Base-by-base conservation (phyloP, 2,888 invertebrate species). In the Phengaris arion region DNA sequence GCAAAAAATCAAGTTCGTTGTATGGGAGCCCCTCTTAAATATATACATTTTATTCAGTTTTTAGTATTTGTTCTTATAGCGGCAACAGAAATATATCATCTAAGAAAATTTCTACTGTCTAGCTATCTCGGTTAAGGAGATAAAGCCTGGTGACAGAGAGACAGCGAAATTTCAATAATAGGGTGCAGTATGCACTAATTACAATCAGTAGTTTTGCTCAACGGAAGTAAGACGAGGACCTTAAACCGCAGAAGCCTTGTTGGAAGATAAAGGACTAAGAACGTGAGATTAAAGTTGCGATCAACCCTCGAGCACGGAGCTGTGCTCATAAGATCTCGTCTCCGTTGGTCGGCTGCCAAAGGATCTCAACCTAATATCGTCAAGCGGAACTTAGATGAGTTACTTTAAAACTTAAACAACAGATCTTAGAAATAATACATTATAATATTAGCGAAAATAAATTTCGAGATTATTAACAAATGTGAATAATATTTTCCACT, bases 271-370 rank as follows among this genome's bases (percentile, higher is more conserved):
- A 48, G 52, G 22, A 52, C 12, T 35, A 54, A 15, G 52, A 54
- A 51, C 54, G 13, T 12, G 8, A 52, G 72, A 52, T 54, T 52
- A 3, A 52, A 72, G 22, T 52, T 72, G 54, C 72, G 35, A 51
- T 72, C 15, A 35, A 54, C 54, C 13, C 72, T 72, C 72, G 2
- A 72, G 51, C 72, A 72, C 72, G 72, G 35, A 52, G 22, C 72
- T 35, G 52, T 52, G 35, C 52, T 52, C 35, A 45, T 68, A 72
- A 72, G 52, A 72, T 72, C 13, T 54, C 51, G 12, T 52, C 51
- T 52, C 72, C 12, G 35, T 72, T 72, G 72, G 72, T 54, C 54
- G 72, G 6, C 72, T 54, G 54, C 72, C 72, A 72, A 72, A 72
- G 72, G 72, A 72, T 13, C 52, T 51, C 52, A 72, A 72, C 51